These are phyloP conservation scores for Drosophila kepulauana DNA, from an alignment of 1,140 invertebrate genomes.

Conservation along the genomic window DNA sequence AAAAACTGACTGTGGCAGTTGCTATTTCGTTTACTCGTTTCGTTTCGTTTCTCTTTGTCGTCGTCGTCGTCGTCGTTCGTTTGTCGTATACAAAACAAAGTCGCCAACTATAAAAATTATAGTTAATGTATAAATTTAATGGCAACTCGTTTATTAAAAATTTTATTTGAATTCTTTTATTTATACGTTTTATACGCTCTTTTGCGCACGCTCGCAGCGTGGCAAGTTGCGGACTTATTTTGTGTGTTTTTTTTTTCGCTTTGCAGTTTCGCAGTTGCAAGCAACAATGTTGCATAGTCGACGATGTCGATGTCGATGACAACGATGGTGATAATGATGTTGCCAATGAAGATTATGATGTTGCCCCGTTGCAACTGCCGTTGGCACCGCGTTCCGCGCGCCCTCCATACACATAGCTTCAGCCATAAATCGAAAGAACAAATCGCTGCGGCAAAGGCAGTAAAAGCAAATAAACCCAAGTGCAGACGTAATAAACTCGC, in stretches of 20 bases:
- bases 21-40: conserved; percentile 6
- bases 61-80: conserved; percentile 9
- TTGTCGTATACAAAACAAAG: conserved; percentile 80
- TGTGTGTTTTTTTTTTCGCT: background rate
- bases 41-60: conserved; percentile 6
- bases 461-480: conserved; percentile 83
- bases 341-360: conserved; percentile 36
- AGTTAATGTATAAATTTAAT: conserved; percentile 85
- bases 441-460: conserved; percentile 81
- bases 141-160: conserved; percentile 85
- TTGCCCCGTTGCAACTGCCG: conserved; percentile 40
- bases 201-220: conserved; percentile 66
- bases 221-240: conserved; percentile 37
- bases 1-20: conserved; percentile 10
- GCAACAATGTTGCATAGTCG: conserved; percentile 77
- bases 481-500: conserved; percentile 82
- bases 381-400: background rate
- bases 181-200: conserved; percentile 82
- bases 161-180: conserved; percentile 85
- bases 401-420: conserved; percentile 16
- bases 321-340: conserved; percentile 26
- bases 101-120: conserved; percentile 84
- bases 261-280: conserved; percentile 8
- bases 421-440: conserved; percentile 82
- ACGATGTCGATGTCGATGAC: conserved; percentile 36